Base-by-base conservation (phyloP, 2,888 invertebrate genomes). In the Ypsolopha scabrella region DNA sequence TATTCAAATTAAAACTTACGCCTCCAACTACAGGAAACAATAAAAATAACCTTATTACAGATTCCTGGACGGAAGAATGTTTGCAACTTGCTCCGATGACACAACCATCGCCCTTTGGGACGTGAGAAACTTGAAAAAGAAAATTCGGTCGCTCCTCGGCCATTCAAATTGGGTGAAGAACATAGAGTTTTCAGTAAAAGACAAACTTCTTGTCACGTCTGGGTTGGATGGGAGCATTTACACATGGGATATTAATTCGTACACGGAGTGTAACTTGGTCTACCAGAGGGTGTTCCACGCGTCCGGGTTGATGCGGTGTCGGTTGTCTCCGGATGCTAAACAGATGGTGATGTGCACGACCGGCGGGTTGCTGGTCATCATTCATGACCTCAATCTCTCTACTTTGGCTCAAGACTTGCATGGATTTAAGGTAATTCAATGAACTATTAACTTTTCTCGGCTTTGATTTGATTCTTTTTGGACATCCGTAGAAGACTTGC, bases 121-220 rank as follows among this genome's bases (percentile, higher is more conserved):
- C 74, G 90, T 94, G n/a, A 88, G 98, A 51, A 94, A 93, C 73
- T 80, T 97, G 51, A 93, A 92, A 64, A 89, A 90, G 52, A 91
- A 92, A 65, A 90, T 95, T 53, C 89, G 93, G 54, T 92, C 92
- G 10, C 86, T 97, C 8, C 89, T 90, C 55, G 97, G 97, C 0
- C 97, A 98, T 75, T 92, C 94, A 0, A 96, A 96, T 80, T 98
- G 97, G 97, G 97, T 96, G 47, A 98, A 98, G 76, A 98, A 97
- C 75, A 96, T 98, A 58, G 97, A 98, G 71, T 97, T 95, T 75
- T 95, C 95, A 36, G 90, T 91, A 24, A 91, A 91, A 65, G 94
- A 94, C 67, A 93, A 94, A 57, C 86, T 96, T 7, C 87, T 98
- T 53, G 92, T 98, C 10, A 96, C 96, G 0, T 97, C 96, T 1